Base-by-base conservation (phyloP, 2,113 vertebrate species). In the Halcyon senegalensis region DNA sequence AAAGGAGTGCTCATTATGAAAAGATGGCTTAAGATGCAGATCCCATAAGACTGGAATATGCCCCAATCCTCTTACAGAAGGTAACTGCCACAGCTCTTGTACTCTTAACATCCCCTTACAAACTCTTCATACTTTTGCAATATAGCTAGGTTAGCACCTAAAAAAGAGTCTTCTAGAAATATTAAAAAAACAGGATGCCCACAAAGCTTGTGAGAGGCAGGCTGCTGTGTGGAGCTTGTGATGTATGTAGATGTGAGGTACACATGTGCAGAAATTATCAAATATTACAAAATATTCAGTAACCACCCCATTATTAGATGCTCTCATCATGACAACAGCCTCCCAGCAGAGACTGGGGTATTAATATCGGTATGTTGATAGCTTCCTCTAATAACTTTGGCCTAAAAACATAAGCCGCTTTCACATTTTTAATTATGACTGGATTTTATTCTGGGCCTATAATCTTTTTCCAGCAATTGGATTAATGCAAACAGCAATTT, bases 381-480 rank as follows among this genome's bases (percentile, higher is more conserved):
- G 55, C 46, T 77, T 59, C 78, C 70, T 83, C 50, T 91, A 96
- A 95, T 93, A 95, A 88, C 90, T 94, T 76, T 96, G 93, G 53
- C 94, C 96, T 96, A 91, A 95, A 97, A 97, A 94, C 78, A 43
- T 94, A 97, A 97, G 87, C 93, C 0, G 84, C 96, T 95, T 96
- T 93, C 80, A 68, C 50, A 93, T 91, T 95, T 96, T 95, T 96
- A 96, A 96, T 96, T 94, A 96, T 0, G 1, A 16, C 41, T 1
- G 28, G 82, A 88, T 94, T 96, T 91, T 96, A 93, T 85, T 87
- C 70, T 58, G 67, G 70, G 84, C 46, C 87, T 76, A 83, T 80
- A 96, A 96, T 94, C 93, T 25, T 85, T 88, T 91, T 77, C 91
- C 82, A 87, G 43, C 74, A 96, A 96, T 94, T 96, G 94, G 96